Base-by-base conservation (phyloP, 2,888 invertebrate genomes). In the Troides helena region DNA sequence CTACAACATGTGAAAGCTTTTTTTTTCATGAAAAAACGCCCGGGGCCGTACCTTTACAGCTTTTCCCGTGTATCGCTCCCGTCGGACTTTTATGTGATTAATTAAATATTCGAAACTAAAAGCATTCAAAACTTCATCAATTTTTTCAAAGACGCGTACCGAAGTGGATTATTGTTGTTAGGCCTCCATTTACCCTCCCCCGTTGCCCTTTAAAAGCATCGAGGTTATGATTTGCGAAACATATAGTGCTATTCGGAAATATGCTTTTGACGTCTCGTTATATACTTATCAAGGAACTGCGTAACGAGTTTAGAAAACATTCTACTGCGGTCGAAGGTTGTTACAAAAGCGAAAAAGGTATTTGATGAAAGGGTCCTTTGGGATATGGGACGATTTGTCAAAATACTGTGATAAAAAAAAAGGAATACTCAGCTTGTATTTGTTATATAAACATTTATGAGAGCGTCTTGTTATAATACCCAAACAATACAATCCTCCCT, bases 1-100 rank as follows among this genome's bases (percentile, higher is more conserved):
- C 58, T 69, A 69, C 65, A 65, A 65, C 65, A 65, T 65, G 58
- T 58, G 62, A 57, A 62, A 61, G 43, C 6, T 56, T 69, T 69
- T 64, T 68, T 65, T 67, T 67, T 62, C 60, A 62, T 57, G 58
- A 69, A 61, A 65, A 50, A 23, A 18, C 50, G 57, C 58, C 43
- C n/a, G 62, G n/a, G n/a, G 62, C 62, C 62, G 50, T 57, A 58
- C 58, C 58, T 65, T 57, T 62, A 58, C 50, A 65, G 58, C 46
- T 62, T 69, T 65, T 66, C 25, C 56, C 65, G 12, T 66, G 65
- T 65, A 66, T 66, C 65, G 62, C 65, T 65, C 43, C 62, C 61
- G 43, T 7, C 62, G 57, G 53, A 57, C 61, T 62, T 69, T 69
- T 69, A 57, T 69, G 46, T 61, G 43, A 57, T 61, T 69, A 61